Conservation (phyloP, 2,113 vertebrate species). For the Vidua chalybeata region DNA sequence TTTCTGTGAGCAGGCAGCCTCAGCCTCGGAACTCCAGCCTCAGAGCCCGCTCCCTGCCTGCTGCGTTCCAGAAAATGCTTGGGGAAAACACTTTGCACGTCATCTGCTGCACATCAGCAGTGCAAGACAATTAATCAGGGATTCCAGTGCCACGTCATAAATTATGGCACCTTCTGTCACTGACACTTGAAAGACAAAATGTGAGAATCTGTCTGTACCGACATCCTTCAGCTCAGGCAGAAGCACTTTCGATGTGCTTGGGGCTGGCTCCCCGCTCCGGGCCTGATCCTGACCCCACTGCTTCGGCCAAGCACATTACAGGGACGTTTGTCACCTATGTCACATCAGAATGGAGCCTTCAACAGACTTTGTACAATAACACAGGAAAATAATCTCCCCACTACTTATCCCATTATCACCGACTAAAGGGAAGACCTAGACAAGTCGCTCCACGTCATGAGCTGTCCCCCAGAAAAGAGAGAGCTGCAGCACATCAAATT, state of each 20-base stretch:
- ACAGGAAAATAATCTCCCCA: not conserved
- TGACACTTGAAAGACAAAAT: not conserved
- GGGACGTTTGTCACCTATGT: fast-evolving
- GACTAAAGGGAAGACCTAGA: not conserved
- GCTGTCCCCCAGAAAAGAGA: not conserved
- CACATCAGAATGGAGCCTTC: not conserved
- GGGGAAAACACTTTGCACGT: not conserved
- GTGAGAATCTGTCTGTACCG: not conserved
- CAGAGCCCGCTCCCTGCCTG: not conserved
- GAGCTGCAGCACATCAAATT: not conserved
- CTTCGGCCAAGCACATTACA: not conserved
- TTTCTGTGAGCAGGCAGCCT: not conserved
- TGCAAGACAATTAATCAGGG: slow-evolving; percentile 33
- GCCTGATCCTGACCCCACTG: not conserved
- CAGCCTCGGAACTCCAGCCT: not conserved
- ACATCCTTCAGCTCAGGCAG: not conserved
- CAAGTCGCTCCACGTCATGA: not conserved
- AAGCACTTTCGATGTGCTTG: not conserved
- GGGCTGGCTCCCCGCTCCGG: not conserved
- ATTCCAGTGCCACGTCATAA: slow-evolving; percentile 5
- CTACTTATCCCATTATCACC: not conserved
- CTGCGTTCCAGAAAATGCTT: not conserved
- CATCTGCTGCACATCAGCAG: slow-evolving; percentile 14
- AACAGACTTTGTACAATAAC: not conserved
- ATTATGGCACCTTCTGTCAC: not conserved